Evolutionary conservation across 2,888 invertebrate genomes (phyloP), one percentile per base, ranked within the genome.

Genomic region (Macroteleia sp.): DNA sequence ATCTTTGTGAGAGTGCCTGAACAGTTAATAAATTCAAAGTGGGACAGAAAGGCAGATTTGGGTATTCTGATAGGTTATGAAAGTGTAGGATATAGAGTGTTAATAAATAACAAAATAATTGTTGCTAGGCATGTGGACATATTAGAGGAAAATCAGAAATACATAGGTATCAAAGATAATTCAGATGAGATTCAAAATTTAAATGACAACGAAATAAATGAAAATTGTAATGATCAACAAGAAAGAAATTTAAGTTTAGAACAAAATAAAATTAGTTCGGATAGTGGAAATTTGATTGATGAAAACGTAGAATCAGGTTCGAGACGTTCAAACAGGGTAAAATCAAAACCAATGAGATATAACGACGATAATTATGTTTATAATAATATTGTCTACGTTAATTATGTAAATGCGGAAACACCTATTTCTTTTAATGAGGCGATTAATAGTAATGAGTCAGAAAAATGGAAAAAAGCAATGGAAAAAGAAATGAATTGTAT

Each of bases 1-100:
- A 76, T 75, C 9, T 82, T 73, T 73, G 70, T 79, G 2, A 79
- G 76, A 59, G 39, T 64, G 14, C 81, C 82, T 5, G 79, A 81
- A 59, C 1, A 25, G 5, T n/a, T 17, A 19, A 56, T 56, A 39
- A 46, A n/a, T 17, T 42, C 14, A 6, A 67, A 67, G 20, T 67
- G 56, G 66, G 66, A 67, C 34, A 41, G 34, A 14, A 52, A 67
- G 36, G 52, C 66, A 1, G 42, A 77, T 16, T 8, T 77, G 20
- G 77, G 73, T 8, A 46, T 62, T 28, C 34, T 79, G 19, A 36
- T 79, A n/a, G 79, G 77, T 9, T 80, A 80, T 30, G 30, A 30
- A 30, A 10, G 2, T 30, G 30, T 30, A 8, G 30, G 30, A 4
- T 30, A 30, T 30, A 64, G 62, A 80, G 59, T 78, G 14, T 34